Conservation (phyloP, 2,797 vertebrate species). For the Naso thynnoides region DNA sequence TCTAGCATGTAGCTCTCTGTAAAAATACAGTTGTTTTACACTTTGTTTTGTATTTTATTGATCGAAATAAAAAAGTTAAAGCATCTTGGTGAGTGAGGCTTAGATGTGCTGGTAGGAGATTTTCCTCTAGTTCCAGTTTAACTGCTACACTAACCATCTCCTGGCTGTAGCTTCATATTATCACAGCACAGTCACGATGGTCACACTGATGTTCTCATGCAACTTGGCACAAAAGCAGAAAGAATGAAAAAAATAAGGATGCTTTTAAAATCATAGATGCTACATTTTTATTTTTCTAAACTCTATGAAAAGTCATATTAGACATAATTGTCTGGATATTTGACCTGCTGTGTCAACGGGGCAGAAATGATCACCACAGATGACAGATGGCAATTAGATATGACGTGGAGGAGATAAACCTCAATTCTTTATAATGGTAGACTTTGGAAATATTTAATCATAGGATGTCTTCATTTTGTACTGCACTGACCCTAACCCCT, state of each 20-base stretch:
- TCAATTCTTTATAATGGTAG: background rate
- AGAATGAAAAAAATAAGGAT: too few relatives aligned
- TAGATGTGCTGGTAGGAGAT: background rate
- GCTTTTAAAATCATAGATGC: background rate
- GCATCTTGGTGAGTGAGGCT: background rate
- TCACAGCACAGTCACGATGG: background rate
- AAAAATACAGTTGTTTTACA: background rate
- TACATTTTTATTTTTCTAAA: background rate
- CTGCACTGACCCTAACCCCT: too few relatives aligned
- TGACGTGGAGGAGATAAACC: background rate
- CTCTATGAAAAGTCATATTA: background rate
- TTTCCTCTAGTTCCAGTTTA: background rate
- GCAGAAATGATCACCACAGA: background rate
- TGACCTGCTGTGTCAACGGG: background rate
- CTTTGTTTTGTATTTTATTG: too few relatives aligned
- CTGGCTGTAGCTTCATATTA: background rate
- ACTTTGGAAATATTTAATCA: background rate
- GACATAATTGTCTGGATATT: background rate
- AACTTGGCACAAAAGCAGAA: too few relatives aligned
- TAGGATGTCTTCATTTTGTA: background rate
- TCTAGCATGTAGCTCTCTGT: background rate
- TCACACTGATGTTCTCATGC: background rate
- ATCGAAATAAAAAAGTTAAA: background rate
- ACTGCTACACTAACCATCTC: background rate
- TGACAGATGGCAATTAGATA: conserved; percentile 8